Conservation (phyloP, 23 tunicate species). For the Ciona savignyi region DNA sequence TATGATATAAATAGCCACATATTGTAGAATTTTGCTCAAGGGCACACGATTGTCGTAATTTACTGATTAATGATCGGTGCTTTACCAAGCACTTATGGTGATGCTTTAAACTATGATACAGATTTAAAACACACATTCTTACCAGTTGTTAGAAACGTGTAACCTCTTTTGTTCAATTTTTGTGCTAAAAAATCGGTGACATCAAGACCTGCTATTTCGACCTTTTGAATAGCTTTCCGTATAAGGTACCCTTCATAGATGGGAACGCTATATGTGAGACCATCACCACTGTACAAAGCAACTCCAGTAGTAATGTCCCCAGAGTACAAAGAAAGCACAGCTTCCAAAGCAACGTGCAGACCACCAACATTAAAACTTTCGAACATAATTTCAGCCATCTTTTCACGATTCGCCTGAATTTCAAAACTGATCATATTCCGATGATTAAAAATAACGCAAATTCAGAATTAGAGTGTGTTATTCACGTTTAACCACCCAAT, state of each 20-base stretch:
- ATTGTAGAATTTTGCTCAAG: too few species aligned
- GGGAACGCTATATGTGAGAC: neutral
- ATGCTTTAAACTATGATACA: too few species aligned
- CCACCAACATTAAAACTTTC: neutral
- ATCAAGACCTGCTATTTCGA: neutral
- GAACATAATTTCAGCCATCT: neutral
- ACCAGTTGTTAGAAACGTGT: conserved; percentile 69
- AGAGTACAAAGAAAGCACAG: neutral
- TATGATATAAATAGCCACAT: too few species aligned
- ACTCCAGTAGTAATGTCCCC: neutral
- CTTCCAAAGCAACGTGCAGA: neutral
- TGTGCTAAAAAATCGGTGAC: neutral
- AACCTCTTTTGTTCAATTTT: neutral
- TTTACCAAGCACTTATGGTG: too few species aligned
- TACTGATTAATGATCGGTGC: too few species aligned
- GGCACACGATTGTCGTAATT: too few species aligned
- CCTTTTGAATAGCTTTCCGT: neutral
- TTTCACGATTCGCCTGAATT: neutral
- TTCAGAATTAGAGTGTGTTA: too few species aligned
- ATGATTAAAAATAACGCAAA: too few species aligned
- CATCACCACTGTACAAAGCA: neutral
- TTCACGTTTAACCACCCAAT: too few species aligned
- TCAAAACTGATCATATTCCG: too few species aligned
- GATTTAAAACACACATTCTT: too few species aligned
- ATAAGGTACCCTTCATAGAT: neutral